A percentile compares a stretch with the other conserved stretches of the same genome.
Evolutionary conservation across 2,888 invertebrate species (phyloP).

Genomic region (Bibio marci): DNA sequence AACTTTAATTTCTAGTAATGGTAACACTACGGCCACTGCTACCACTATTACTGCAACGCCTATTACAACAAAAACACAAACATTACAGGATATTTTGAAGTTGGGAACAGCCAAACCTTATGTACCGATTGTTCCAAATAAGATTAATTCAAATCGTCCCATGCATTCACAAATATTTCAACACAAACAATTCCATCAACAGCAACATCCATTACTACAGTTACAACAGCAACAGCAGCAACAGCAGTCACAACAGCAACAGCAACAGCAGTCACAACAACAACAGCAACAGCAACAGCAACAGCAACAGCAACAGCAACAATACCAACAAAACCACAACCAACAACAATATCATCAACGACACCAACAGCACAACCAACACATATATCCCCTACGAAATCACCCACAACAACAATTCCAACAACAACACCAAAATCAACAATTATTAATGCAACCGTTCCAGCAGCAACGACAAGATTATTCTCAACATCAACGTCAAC

Average conservation of each 20-base stretch:
- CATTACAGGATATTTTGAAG: neutral
- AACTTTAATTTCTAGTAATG: too few species aligned
- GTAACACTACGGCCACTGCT: too few species aligned
- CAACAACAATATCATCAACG: neutral
- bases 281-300: neutral
- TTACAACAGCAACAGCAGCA: neutral
- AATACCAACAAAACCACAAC: neutral
- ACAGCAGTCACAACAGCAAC: neutral
- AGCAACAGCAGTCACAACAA: neutral
- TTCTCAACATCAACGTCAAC: too few species aligned
- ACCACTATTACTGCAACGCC: too few species aligned
- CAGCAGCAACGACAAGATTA: neutral
- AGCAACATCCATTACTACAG: neutral
- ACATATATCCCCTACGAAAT: neutral
- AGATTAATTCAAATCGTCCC: neutral
- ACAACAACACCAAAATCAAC: neutral
- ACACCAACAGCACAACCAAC: neutral
- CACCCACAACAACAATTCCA: neutral
- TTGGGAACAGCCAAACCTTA: neutral
- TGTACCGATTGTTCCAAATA: too few species aligned
- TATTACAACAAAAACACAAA: conserved; percentile 1
- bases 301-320: neutral
- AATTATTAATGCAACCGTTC: neutral
- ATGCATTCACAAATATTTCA: neutral
- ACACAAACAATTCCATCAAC: neutral